Conservation (phyloP, 2,888 invertebrate genomes). For the Coenonympha glycerion region DNA sequence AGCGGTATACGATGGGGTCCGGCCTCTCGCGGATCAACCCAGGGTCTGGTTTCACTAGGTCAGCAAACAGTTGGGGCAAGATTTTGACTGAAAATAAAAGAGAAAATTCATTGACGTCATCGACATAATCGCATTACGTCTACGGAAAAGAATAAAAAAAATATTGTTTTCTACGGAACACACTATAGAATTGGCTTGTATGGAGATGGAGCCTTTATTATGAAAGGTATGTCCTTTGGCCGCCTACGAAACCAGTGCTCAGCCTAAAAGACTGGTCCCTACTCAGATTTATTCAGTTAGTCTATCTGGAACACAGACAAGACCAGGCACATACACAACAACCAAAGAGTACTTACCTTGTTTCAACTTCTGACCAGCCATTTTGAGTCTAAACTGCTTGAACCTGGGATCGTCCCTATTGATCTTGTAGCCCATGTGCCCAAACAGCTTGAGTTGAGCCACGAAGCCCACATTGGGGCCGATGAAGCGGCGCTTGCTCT, state of each 20-base stretch:
- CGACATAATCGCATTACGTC: too few species aligned
- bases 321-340: too few species aligned
- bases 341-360: constrained; percentile 70
- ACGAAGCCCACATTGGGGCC: constrained; percentile 89
- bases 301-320: too few species aligned
- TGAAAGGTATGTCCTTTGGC: too few species aligned
- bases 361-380: constrained; percentile 87
- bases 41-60: constrained; percentile 87
- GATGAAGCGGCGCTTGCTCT: constrained; percentile 81
- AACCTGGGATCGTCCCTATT: constrained; percentile 82
- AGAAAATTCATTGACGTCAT: too few species aligned
- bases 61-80: constrained; percentile 84
- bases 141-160: too few species aligned
- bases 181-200: too few species aligned
- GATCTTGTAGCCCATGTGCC: constrained; percentile 84
- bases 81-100: constrained; percentile 79
- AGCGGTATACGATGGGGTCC: constrained; percentile 89
- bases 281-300: too few species aligned
- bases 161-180: too few species aligned
- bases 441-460: constrained; percentile 85
- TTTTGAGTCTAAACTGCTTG: constrained; percentile 84
- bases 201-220: too few species aligned
- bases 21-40: constrained; percentile 83
- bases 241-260: too few species aligned
- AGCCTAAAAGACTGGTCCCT: too few species aligned